Evolutionary conservation across 2,888 invertebrate species (phyloP).

Genomic region (Tipula vernalis): DNA sequence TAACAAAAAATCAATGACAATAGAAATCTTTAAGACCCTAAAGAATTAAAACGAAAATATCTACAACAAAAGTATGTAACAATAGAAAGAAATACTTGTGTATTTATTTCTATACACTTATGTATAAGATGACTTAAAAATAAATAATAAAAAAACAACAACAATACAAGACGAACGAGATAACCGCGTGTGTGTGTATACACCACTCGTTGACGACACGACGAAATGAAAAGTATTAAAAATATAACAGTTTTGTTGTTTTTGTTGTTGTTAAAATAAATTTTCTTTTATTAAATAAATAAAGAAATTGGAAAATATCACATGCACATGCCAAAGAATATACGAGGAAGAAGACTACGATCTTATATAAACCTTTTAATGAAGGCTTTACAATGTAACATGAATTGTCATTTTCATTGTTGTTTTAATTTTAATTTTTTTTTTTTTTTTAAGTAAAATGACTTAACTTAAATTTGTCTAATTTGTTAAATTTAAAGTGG

Average conservation of each 20-base stretch:
- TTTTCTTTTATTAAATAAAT: neutral
- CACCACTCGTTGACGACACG: neutral
- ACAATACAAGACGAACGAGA: neutral
- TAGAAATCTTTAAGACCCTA: neutral
- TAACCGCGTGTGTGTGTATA: neutral
- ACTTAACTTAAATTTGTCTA: neutral
- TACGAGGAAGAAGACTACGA: neutral
- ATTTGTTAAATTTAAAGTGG: neutral
- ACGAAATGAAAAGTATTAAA: neutral
- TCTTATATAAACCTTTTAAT: neutral
- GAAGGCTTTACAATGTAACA: neutral
- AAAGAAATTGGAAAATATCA: conserved; percentile 4
- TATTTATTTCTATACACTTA: neutral
- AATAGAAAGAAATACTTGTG: neutral
- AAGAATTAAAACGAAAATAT: neutral
- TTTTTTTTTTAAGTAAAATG: neutral
- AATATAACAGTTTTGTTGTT: neutral
- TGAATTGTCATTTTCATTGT: neutral
- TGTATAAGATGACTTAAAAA: neutral
- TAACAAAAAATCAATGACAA: neutral
- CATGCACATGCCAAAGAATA: neutral
- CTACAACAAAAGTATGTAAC: neutral
- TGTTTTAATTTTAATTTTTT: neutral
- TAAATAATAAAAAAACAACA: neutral
- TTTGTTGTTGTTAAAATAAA: neutral